Evolutionary conservation across 1,140 invertebrate genomes (phyloP).

Genomic region (Dinoponera quadriceps): DNA sequence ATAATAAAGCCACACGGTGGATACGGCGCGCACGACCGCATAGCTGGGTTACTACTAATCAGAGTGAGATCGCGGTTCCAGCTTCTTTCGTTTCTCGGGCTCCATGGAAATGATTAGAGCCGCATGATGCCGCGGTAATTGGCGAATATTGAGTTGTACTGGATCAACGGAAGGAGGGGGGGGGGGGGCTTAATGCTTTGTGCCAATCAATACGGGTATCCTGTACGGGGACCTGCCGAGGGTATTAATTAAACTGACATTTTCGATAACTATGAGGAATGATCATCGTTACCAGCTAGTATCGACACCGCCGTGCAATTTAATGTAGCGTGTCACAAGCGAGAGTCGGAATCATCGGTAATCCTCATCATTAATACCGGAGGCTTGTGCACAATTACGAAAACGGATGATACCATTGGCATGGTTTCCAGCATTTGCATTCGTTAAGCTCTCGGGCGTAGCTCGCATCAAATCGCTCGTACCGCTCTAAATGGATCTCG

Average conservation of each 20-base stretch:
- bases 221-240: conserved; percentile 19
- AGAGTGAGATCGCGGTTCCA: neutral
- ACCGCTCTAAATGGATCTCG: conserved; percentile 45
- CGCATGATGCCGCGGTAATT: conserved; percentile 42
- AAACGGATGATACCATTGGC: conserved; percentile 51
- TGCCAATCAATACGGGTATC: conserved; percentile 66
- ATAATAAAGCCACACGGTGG: neutral
- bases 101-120: conserved; percentile 20
- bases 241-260: conserved; percentile 75
- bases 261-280: conserved; percentile 71
- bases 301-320: conserved; percentile 44
- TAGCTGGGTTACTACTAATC: too few species aligned
- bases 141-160: conserved; percentile 64
- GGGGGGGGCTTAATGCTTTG: conserved; percentile 52
- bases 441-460: conserved; percentile 44
- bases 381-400: conserved; percentile 56
- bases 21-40: neutral
- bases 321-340: conserved; percentile 62
- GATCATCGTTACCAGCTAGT: conserved; percentile 59
- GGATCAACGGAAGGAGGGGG: conserved; percentile 46
- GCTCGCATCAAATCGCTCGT: conserved; percentile 45
- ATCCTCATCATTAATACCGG: conserved; percentile 47
- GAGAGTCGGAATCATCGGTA: conserved; percentile 60
- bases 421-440: conserved; percentile 56
- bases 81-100: conserved; percentile 1